Conservation (phyloP, 2,888 invertebrate genomes). For the Papilio protenor region DNA sequence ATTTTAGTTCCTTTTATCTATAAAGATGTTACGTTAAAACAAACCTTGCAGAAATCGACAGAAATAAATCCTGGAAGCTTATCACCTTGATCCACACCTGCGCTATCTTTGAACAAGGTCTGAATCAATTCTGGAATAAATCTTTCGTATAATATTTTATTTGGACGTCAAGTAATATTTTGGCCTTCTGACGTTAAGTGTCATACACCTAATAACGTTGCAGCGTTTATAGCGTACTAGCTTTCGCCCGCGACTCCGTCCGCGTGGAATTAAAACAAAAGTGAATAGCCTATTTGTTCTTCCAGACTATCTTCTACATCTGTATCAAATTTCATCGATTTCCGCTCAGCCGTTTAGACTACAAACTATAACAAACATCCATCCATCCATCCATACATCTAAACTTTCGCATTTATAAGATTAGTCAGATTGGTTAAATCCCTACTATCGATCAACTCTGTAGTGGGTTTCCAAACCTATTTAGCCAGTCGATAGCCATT, state of each 20-base stretch:
- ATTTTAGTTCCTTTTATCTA: neutral
- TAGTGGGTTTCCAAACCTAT: neutral
- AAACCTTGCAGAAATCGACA: conserved; percentile 28
- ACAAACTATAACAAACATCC: too few relatives aligned
- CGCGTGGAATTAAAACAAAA: too few relatives aligned
- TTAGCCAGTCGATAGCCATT: neutral
- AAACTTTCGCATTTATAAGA: too few relatives aligned
- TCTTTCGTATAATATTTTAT: conserved; percentile 11
- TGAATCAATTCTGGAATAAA: conserved; percentile 38
- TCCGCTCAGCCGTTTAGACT: too few relatives aligned
- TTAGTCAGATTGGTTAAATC: too few relatives aligned
- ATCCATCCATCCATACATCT: too few relatives aligned
- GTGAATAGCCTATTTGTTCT: too few relatives aligned
- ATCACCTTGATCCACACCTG: conserved; percentile 39
- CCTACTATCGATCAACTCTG: neutral
- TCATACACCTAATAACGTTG: neutral
- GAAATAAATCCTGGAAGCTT: conserved; percentile 38
- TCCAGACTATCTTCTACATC: too few relatives aligned
- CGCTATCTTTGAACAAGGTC: conserved; percentile 40
- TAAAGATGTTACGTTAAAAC: conserved; percentile 2
- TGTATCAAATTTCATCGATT: too few relatives aligned
- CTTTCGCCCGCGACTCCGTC: too few relatives aligned
- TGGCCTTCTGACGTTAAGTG: neutral
- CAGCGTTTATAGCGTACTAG: neutral
- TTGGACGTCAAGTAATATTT: neutral